Percentiles rank a stretch among this genome's conserved stretches.
Evolutionary conservation across 2,888 invertebrate genomes (phyloP).

Genomic region (Cacoxenus indagator): DNA sequence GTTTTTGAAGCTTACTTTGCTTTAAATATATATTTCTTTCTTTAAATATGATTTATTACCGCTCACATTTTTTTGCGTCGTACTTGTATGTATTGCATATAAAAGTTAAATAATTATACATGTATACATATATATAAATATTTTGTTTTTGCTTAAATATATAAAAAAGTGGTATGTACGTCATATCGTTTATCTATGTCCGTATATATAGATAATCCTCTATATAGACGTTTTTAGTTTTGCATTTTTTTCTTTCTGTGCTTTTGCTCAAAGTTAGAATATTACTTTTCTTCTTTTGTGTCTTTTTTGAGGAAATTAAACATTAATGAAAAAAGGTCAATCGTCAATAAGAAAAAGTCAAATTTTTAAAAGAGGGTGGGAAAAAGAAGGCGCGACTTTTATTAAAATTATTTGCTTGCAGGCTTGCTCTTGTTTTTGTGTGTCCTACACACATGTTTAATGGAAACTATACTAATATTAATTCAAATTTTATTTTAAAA

Average conservation of each 20-base stretch:
- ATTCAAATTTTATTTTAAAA: too few relatives aligned
- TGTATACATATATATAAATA: conserved; percentile 40
- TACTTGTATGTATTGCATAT: conserved; percentile 5
- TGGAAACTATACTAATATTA: too few relatives aligned
- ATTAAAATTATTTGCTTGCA: not conserved
- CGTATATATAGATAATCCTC: conserved; percentile 34
- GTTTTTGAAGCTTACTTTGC: not conserved
- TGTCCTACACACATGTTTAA: not conserved
- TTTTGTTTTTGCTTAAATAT: conserved; percentile 27
- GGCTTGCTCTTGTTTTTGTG: not conserved
- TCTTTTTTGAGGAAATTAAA: too few relatives aligned
- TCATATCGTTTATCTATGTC: conserved; percentile 18
- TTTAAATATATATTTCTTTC: not conserved
- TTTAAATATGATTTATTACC: not conserved
- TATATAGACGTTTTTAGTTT: not conserved
- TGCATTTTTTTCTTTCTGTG: conserved; percentile 9
- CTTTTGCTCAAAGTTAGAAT: not conserved
- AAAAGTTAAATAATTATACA: conserved; percentile 38
- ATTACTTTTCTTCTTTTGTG: too few relatives aligned
- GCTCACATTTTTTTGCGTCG: conserved; percentile 21
- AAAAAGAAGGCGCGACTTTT: not conserved
- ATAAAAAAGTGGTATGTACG: conserved; percentile 16
- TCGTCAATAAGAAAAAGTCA: conserved; percentile 22
- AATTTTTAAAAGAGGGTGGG: not conserved
- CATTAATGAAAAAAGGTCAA: not conserved